A percentile compares a stretch with the other conserved stretches of the same genome.
Evolutionary conservation across 2,113 vertebrate genomes (phyloP).

Genomic region (Thryonomys swinderianus): DNA sequence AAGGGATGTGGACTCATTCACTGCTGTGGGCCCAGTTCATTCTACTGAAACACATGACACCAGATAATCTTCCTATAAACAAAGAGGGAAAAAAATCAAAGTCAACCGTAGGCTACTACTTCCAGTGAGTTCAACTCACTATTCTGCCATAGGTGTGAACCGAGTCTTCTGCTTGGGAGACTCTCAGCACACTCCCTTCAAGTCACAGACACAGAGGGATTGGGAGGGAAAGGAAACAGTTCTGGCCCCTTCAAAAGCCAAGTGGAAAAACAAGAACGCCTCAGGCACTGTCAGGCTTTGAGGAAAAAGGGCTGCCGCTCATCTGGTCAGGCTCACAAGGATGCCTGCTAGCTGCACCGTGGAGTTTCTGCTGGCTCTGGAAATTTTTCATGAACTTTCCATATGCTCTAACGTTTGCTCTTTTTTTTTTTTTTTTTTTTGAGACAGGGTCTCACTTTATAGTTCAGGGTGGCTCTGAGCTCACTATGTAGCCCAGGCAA

Average conservation of each 20-base stretch:
- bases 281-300: neutral
- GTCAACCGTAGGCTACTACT: neutral
- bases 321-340: neutral
- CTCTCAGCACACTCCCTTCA: neutral
- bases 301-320: neutral
- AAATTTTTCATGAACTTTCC: neutral
- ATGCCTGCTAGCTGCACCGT: neutral
- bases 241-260: neutral
- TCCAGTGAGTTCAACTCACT: neutral
- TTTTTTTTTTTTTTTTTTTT: no score
- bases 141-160: neutral
- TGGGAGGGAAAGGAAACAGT: neutral
- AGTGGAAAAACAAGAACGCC: neutral
- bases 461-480: no score
- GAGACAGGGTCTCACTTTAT: no score
- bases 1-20: constrained; percentile 18
- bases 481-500: no score
- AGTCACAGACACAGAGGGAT: neutral
- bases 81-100: neutral
- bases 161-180: neutral
- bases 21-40: neutral
- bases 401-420: neutral
- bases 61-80: constrained; percentile 37
- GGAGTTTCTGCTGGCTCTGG: neutral
- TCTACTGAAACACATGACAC: constrained; percentile 46